phyloP scores from a whole-genome alignment of 2,888 invertebrate genomes.

The Drosophila anomalata region DNA sequence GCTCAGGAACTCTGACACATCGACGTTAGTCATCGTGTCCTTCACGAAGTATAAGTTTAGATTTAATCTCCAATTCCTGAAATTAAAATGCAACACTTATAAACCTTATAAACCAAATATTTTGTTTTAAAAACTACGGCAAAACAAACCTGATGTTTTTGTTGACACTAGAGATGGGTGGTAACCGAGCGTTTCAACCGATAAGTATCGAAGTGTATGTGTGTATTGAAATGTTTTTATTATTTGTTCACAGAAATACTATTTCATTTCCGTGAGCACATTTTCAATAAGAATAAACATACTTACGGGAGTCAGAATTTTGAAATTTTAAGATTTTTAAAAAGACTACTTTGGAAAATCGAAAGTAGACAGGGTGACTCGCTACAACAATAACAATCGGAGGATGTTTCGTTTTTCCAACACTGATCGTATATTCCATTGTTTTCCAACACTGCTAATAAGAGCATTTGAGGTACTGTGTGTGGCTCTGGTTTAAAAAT shows the following conservation, averaged over 20 bases:
- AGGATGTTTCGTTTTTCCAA: constrained; percentile 18
- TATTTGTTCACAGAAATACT: background rate
- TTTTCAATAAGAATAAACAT: too few relatives aligned
- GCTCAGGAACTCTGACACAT: background rate
- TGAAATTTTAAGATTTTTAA: background rate
- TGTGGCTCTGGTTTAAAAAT: constrained; percentile 64
- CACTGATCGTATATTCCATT: constrained; percentile 79
- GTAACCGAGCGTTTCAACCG: background rate
- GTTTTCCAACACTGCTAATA: constrained; percentile 71
- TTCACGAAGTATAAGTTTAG: background rate
- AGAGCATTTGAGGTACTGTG: constrained; percentile 80
- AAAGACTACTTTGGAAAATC: background rate
- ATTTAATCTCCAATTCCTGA: background rate
- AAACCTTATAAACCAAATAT: background rate
- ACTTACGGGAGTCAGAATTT: too few relatives aligned
- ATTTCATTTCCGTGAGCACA: too few relatives aligned
- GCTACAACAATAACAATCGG: background rate
- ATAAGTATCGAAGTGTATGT: background rate
- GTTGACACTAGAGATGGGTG: constrained; percentile 10
- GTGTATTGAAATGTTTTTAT: background rate
- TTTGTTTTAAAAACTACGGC: constrained; percentile 1
- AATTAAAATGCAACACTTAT: background rate
- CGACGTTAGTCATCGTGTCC: background rate
- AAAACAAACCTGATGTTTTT: constrained; percentile 1
- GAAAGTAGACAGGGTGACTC: background rate